These are phyloP conservation scores for Holocentrus rufus DNA, from an alignment of 2,797 vertebrate genomes.

Conservation along the genomic window DNA sequence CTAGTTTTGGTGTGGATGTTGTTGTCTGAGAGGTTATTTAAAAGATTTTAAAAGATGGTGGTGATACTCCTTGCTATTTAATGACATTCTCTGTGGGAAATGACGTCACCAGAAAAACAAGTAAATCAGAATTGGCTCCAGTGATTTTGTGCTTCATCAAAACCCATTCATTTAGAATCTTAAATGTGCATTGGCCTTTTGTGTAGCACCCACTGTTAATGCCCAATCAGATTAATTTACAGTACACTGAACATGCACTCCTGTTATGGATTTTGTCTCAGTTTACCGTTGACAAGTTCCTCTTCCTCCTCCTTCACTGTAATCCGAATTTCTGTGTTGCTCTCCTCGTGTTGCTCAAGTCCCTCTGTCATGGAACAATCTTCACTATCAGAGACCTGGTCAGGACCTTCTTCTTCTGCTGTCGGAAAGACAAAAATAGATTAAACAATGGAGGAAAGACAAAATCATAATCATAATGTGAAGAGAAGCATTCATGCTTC, in stretches of 20 bases:
- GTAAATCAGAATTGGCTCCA: too few species aligned
- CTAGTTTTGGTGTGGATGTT: too few species aligned
- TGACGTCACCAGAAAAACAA: too few species aligned
- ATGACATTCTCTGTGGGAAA: too few species aligned
- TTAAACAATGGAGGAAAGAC: background rate
- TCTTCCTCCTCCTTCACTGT: constrained; percentile 74
- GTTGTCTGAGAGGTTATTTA: too few species aligned
- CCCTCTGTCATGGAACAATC: constrained; percentile 35
- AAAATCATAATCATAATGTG: background rate
- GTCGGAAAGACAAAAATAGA: constrained; percentile 7
- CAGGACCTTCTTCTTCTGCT: constrained; percentile 53
- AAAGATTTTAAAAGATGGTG: too few species aligned
- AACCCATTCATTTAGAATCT: too few species aligned
- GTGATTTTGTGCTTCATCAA: too few species aligned
- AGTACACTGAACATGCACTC: too few species aligned
- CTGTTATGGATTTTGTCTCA: background rate
- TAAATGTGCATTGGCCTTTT: too few species aligned
- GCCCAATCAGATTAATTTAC: background rate
- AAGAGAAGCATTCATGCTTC: background rate
- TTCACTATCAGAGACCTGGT: constrained; percentile 39
- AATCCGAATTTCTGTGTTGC: constrained; percentile 57
- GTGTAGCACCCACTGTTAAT: too few species aligned
- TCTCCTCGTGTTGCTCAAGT: constrained; percentile 45
- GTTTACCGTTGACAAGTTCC: constrained; percentile 64
- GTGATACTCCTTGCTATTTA: too few species aligned